Conservation (phyloP, 2,113 vertebrate genomes). For the Bubo bubo region DNA sequence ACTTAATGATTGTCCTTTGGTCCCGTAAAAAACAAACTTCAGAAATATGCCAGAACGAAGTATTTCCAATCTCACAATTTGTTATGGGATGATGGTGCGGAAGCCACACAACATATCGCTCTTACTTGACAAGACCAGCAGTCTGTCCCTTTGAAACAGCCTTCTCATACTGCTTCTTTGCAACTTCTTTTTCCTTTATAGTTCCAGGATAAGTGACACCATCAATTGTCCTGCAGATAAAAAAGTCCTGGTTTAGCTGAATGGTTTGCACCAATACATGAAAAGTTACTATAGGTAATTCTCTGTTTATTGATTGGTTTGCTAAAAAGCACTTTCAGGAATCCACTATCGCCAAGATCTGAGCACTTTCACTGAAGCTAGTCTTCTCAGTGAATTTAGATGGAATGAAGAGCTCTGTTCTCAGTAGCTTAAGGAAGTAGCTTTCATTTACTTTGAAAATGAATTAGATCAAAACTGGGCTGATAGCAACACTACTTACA, state of each 20-base stretch:
- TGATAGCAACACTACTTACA: not conserved
- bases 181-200: slow-evolving; percentile 89
- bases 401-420: not conserved
- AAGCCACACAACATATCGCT: not conserved
- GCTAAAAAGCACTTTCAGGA: not conserved
- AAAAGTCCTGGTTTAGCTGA: not conserved
- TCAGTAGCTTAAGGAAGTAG: not conserved
- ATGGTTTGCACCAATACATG: not conserved
- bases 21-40: not conserved
- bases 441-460: not conserved
- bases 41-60: not conserved
- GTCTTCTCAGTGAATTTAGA: not conserved
- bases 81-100: not conserved
- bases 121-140: slow-evolving; percentile 91
- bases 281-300: not conserved
- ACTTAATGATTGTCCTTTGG: not conserved
- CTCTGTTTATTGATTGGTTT: not conserved
- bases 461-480: not conserved
- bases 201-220: slow-evolving; percentile 83
- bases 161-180: slow-evolving; percentile 85
- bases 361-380: not conserved
- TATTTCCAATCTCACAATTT: not conserved
- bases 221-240: slow-evolving; percentile 81
- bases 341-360: not conserved
- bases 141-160: slow-evolving; percentile 89